phyloP scores from a whole-genome alignment of 2,888 invertebrate species.

The Phyllotreta striolata region DNA sequence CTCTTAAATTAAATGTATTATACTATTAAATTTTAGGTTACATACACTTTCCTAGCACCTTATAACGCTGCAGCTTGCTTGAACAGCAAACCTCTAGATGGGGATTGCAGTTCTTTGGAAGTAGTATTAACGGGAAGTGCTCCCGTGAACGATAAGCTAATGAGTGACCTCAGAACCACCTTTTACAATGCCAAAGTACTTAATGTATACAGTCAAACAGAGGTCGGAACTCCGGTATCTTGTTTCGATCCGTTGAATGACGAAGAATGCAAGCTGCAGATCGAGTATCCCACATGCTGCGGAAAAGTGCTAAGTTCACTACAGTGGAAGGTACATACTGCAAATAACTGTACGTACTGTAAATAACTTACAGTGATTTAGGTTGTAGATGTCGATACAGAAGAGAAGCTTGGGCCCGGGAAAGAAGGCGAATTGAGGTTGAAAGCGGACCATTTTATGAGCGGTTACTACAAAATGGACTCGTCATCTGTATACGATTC shows the following conservation, averaged over 20 bases:
- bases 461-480: constrained; percentile 62
- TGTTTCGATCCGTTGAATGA: constrained; percentile 18
- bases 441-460: constrained; percentile 54
- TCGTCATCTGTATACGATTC: constrained; percentile 58
- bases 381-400: constrained; percentile 62
- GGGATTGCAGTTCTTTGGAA: constrained; percentile 18
- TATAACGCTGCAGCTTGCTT: constrained; percentile 41
- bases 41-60: constrained; percentile 48
- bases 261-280: constrained; percentile 23
- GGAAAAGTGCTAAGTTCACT: constrained; percentile 26
- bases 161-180: constrained; percentile 19
- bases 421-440: constrained; percentile 64
- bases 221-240: constrained; percentile 19
- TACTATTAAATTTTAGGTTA: constrained; percentile 45
- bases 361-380: constrained; percentile 45
- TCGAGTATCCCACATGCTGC: constrained; percentile 26
- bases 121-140: constrained; percentile 18
- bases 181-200: constrained; percentile 21
- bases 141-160: constrained; percentile 21
- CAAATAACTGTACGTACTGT: too few species aligned
- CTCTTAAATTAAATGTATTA: background rate
- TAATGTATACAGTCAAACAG: constrained; percentile 34
- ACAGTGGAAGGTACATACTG: constrained; percentile 56
- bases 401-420: constrained; percentile 61
- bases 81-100: constrained; percentile 30